Conservation (phyloP, 2,888 invertebrate genomes). For the Synergus laeviventris region DNA sequence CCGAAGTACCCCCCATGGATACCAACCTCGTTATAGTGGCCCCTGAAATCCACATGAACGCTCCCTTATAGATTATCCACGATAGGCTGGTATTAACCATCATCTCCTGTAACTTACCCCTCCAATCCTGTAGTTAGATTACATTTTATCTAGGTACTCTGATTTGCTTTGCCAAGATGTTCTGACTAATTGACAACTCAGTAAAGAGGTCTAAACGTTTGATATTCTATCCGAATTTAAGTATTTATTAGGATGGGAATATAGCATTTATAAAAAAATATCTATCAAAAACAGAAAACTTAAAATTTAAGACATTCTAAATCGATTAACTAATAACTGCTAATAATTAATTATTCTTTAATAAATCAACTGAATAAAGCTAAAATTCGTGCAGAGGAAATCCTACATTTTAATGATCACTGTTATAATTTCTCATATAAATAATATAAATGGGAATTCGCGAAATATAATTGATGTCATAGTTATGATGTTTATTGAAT, state of each 20-base stretch:
- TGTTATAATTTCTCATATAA: no score
- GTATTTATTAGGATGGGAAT: neutral
- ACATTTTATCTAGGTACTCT: conserved; percentile 13
- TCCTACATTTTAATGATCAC: no score
- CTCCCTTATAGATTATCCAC: conserved; percentile 38
- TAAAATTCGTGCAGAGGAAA: no score
- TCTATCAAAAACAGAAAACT: no score
- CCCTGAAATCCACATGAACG: conserved; percentile 41
- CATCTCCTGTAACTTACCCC: conserved; percentile 42
- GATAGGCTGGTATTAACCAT: conserved; percentile 50
- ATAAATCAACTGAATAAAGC: no score
- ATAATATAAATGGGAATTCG: no score
- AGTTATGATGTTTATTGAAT: no score
- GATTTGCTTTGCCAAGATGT: conserved; percentile 25
- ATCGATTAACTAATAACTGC: no score
- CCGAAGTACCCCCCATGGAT: conserved; percentile 41
- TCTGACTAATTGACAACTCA: neutral
- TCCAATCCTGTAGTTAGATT: conserved; percentile 39
- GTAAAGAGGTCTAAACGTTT: neutral
- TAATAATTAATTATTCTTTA: no score
- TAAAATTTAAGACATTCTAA: no score
- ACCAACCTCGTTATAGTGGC: conserved; percentile 38
- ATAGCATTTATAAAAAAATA: no score
- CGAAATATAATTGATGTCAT: no score
- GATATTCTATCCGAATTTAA: neutral